phyloP scores from a whole-genome alignment of 2,113 vertebrate species.

The Megaceryle torquata region DNA sequence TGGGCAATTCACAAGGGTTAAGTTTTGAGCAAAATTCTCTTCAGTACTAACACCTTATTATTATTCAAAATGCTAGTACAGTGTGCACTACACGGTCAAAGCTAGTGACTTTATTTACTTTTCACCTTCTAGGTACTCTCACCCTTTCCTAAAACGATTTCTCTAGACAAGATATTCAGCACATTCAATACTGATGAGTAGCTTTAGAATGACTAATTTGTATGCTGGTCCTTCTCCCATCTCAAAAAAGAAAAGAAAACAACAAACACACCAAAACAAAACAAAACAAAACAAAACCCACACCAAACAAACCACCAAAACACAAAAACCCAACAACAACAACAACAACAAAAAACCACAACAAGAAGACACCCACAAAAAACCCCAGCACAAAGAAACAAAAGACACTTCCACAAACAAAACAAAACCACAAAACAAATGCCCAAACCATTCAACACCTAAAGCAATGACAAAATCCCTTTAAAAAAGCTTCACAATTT shows the following conservation, averaged over 20 bases:
- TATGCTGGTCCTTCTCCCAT: not conserved
- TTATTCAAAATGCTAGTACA: not conserved
- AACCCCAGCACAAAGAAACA: no score
- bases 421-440: no score
- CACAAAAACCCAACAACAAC: no score
- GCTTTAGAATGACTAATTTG: not conserved
- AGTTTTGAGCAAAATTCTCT: not conserved
- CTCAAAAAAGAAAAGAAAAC: not conserved
- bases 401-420: no score
- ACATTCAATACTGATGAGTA: not conserved
- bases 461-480: not conserved
- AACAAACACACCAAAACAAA: not conserved
- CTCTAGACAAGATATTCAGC: not conserved
- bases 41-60: not conserved
- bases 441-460: not conserved
- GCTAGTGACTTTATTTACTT: not conserved
- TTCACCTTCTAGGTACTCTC: not conserved
- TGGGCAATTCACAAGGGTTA: not conserved
- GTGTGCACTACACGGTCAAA: not conserved
- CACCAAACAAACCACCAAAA: not conserved
- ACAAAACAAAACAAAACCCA: not conserved
- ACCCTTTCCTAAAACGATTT: not conserved
- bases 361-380: not conserved
- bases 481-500: not conserved
- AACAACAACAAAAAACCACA: no score